Evolutionary conservation across 2,797 vertebrate species (phyloP).

Genomic region (Champsocephalus esox): DNA sequence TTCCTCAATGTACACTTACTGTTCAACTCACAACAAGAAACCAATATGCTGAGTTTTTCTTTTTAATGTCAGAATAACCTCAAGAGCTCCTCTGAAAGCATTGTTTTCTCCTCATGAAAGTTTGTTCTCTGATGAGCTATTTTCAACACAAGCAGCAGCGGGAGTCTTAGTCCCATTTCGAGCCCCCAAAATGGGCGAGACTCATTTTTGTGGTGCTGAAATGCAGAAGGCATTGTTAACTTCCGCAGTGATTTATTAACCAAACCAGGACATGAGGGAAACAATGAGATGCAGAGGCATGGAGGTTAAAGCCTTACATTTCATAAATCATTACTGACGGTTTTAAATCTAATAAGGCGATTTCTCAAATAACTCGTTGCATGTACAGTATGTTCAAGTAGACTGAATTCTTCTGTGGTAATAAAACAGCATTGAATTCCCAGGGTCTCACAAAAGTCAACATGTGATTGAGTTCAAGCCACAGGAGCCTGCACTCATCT

Average conservation of each 20-base stretch:
- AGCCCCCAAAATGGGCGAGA: slow-evolving; percentile 29
- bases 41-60: slow-evolving; percentile 19
- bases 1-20: slow-evolving; percentile 16
- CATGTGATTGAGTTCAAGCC: neutral
- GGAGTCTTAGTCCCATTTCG: slow-evolving; percentile 57
- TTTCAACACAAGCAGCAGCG: slow-evolving; percentile 52
- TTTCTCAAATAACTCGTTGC: slow-evolving; percentile 20
- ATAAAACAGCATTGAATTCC: neutral
- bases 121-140: slow-evolving; percentile 42
- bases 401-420: neutral
- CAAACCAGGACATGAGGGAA: slow-evolving; percentile 67
- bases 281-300: slow-evolving; percentile 26
- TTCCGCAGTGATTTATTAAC: slow-evolving; percentile 62
- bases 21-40: slow-evolving; percentile 21
- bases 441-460: neutral
- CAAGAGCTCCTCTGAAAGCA: slow-evolving; percentile 13
- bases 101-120: slow-evolving; percentile 36
- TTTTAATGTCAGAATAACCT: slow-evolving; percentile 21
- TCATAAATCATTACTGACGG: slow-evolving; percentile 41
- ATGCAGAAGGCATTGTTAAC: slow-evolving; percentile 63
- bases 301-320: slow-evolving; percentile 30
- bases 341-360: slow-evolving; percentile 25
- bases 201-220: slow-evolving; percentile 64
- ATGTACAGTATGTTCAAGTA: slow-evolving; percentile 29
- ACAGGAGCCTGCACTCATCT: neutral